Evolutionary conservation across 2,888 invertebrate genomes (phyloP), one percentile per base, ranked within the genome.

Genomic region (Temnothorax unifasciatus): DNA sequence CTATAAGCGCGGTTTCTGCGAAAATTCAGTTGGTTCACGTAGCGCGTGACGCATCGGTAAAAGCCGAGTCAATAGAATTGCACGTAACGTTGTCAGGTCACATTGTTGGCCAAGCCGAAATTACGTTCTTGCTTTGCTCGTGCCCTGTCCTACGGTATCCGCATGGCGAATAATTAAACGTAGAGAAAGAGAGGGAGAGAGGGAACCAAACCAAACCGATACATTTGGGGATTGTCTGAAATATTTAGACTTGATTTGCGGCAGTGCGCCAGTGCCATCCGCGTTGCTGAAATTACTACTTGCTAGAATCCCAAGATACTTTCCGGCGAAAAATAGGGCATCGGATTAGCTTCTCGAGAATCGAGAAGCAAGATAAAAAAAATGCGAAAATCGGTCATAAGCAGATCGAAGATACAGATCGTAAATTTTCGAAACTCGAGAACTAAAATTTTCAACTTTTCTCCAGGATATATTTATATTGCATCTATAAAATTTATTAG

Each of bases 81-180:
- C 34, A 71, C 25, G 59, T 71, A 81, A 81, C 71, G 38, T 81
- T 18, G 71, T 71, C 47, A 47, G 79, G 54, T 57, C 54, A 57
- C 71, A 29, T 29, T 21, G 47, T 57, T 71, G 59, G 38, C 25
- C 38, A 47, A 47, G 79, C 79, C 47, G 29, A 81, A 81, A 81
- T 81, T 81, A 81, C 71, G 71, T 47, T 69, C 79, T 50, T 50
- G 79, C 71, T 79, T 79, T 52, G 41, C 66, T 59, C 59, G 59
- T 59, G 59, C 59, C 25, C 47, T 44, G 38, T 25, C 34, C 79
- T 8, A 44, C 71, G n/a, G 71, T 59, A 69, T 79, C 59, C 71
- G 59, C 25, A 71, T 71, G 59, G 47, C 71, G 71, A 81, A 81
- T 79, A 79, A 79, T 79, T 79, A 79, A 79, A 79, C 57, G 8